Base-by-base conservation (phyloP, 2,797 vertebrate genomes). In the Cyclura pinguis region DNA sequence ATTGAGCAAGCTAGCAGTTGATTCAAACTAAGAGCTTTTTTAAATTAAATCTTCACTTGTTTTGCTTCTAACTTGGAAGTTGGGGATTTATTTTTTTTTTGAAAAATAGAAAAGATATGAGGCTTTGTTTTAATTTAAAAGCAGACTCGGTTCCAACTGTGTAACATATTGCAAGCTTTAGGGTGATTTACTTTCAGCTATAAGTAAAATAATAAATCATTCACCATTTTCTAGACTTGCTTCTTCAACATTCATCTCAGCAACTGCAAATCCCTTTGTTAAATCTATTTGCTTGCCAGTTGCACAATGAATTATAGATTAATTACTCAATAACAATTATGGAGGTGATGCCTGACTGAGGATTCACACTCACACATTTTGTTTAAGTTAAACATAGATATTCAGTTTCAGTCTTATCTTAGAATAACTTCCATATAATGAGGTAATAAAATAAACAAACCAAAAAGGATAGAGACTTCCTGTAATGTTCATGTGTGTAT, bases 171-270 rank as follows among this genome's bases (percentile, higher is more conserved):
- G 0, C 86, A 86, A 89, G 84, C 84, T 94, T 90, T 93, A 92
- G 93, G 55, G 92, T 92, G 91, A 88, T 93, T 96, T 95, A n/a
- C 81, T 92, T 95, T 95, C 83, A 91, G 35, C 55, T 94, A 89
- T 52, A n/a, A 84, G 55, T 93, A 89, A 93, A 94, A 95, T 87
- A 94, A 93, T 95, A 94, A 95, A 94, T 95, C 83, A 91, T 92
- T 93, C 76, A 90, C 84, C 88, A 35, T 89, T 95, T 95, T 92
- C 91, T 92, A 92, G 93, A 91, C 85, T 88, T 47, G 74, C 88
- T 92, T 90, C 74, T 90, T 92, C 85, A 87, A 92, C 91, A 90
- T 89, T 87, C 91, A 90, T 92, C 88, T 90, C 85, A 84, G 72
- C 87, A 91, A 92, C 55, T 92, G 59, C 35, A 89, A 92, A 93